A percentile compares a stretch with the other conserved stretches of the same genome.
Conservation (phyloP, 2,888 invertebrate species). For the Dysmachus trigonus region DNA sequence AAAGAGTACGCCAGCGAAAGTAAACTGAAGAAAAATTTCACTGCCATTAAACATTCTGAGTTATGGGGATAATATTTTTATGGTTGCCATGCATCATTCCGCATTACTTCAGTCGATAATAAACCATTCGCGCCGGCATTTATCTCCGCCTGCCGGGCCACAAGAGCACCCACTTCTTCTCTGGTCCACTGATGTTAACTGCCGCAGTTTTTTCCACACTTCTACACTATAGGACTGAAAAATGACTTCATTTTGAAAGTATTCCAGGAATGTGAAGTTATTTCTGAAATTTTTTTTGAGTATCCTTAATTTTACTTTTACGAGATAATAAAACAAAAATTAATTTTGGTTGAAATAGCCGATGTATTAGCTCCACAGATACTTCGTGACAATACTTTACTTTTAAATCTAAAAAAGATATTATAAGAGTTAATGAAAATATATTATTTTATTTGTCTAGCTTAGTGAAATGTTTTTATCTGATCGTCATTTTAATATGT, state of each 20-base stretch:
- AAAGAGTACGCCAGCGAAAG: not conserved
- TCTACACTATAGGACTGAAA: not conserved
- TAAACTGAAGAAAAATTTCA: not conserved
- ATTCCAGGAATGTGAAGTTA: not conserved
- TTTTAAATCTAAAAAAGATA: too few relatives aligned
- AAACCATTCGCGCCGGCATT: not conserved
- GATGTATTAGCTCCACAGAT: not conserved
- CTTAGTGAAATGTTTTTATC: not conserved
- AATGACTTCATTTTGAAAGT: not conserved
- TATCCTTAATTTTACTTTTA: not conserved
- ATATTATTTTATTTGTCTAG: too few relatives aligned
- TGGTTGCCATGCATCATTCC: not conserved
- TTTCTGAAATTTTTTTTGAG: not conserved
- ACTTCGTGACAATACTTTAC: too few relatives aligned
- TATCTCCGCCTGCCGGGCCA: not conserved
- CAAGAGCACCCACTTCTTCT: not conserved
- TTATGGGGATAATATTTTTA: slow-evolving; percentile 10
- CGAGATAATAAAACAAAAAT: not conserved
- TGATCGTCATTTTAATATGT: too few relatives aligned
- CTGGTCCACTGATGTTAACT: not conserved
- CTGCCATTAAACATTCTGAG: not conserved
- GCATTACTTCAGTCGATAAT: not conserved
- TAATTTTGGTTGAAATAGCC: not conserved
- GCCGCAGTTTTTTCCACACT: not conserved
- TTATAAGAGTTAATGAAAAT: too few relatives aligned